Percentiles rank a stretch among this genome's conserved stretches.
Evolutionary conservation across 2,888 invertebrate species (phyloP).

Genomic region (Meiosimyza decipiens): DNA sequence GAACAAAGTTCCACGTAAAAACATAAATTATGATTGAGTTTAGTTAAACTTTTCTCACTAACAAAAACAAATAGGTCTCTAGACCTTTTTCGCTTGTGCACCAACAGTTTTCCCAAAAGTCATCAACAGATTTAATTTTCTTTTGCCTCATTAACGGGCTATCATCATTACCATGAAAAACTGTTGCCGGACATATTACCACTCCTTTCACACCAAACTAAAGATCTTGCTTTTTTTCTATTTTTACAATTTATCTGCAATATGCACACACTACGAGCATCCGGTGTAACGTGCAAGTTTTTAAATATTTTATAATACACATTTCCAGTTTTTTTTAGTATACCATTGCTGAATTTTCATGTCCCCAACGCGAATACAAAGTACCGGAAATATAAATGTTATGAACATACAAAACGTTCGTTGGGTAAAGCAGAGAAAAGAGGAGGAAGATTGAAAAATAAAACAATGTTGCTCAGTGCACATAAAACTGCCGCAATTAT

Average conservation of each 20-base stretch:
- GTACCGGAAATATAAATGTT: no score
- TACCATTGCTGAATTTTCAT: not conserved
- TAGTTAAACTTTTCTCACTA: no score
- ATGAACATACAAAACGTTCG: no score
- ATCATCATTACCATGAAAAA: not conserved
- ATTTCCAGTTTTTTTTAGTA: not conserved
- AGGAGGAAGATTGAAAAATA: not conserved
- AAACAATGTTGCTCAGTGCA: constrained; percentile 38
- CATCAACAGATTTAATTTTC: not conserved
- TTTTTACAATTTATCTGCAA: constrained; percentile 11
- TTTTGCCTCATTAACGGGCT: constrained; percentile 15
- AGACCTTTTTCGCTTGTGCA: constrained; percentile 11
- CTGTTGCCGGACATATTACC: not conserved
- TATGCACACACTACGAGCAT: not conserved
- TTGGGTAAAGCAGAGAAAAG: not conserved
- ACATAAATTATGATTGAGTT: no score
- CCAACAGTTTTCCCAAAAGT: constrained; percentile 9
- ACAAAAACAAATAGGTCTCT: no score
- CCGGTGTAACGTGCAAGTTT: constrained; percentile 49
- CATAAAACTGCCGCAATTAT: constrained; percentile 60
- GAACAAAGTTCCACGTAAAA: no score
- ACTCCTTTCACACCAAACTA: no score
- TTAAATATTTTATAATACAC: constrained; percentile 41
- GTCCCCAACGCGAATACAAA: no score
- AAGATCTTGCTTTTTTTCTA: no score